Base-by-base conservation (phyloP, 2,888 invertebrate species). In the Peribatodes rhomboidaria region DNA sequence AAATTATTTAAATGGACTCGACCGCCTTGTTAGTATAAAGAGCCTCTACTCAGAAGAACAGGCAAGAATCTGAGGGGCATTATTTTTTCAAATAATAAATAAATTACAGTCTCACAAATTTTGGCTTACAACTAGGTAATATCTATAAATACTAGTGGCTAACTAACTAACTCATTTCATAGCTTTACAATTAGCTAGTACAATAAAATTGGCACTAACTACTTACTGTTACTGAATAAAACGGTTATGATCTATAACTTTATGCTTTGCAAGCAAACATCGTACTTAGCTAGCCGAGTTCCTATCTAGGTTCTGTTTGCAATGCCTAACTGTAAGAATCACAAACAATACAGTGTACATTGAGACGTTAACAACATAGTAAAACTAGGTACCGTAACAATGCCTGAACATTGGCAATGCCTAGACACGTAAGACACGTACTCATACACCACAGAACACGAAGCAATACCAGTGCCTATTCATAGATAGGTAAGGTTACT, bases 361-460 rank as follows among this genome's bases (percentile, higher is more conserved):
- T 55, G 49, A 56, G 49, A 61, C 35, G 58, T 54, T 62, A 46
- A 59, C 62, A 57, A 65, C 68, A 59, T 67, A 65, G 66, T 61
- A 50, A 61, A 66, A 46, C 61, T 42, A 53, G 37, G 69, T 69
- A 69, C 72, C 68, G 72, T 69, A 71, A 68, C 58, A 47, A 50
- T 22, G 20, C 22, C 52, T 49, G 16, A 35, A 61, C 50, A 63
- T 58, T 75, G 71, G 73, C 69, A 68, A 61, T 58, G 74, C 62
- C 74, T 75, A 73, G 74, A 69, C 80, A 76, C 78, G 77, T 73
- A 39, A 73, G 74, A 69, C 80, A 76, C 78, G 77, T 73, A 39
- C 27, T 54, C 57, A 42, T 56, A 57, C 62, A 64, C 52, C 46
- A 55, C 61, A 55, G 33, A 7, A 33, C 33, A 20, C 35, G 37